Percentiles rank a stretch among this genome's conserved stretches.
Conservation (phyloP, 2,888 invertebrate genomes). For the Calameuta filiformis region DNA sequence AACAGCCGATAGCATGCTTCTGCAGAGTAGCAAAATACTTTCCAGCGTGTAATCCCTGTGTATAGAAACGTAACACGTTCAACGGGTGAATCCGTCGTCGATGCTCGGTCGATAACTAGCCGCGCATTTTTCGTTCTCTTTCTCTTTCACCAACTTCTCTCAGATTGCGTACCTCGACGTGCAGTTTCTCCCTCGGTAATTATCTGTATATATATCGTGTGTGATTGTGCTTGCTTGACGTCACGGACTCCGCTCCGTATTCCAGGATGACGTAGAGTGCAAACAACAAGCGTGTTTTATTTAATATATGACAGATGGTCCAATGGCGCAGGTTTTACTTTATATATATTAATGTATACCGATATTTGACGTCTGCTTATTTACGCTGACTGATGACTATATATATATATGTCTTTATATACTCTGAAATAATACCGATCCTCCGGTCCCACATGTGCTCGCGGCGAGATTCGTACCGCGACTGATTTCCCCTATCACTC, state of each 20-base stretch:
- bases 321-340: neutral
- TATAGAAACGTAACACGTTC: neutral
- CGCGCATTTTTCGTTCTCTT: slow-evolving; percentile 8
- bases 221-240: slow-evolving; percentile 15
- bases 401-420: neutral
- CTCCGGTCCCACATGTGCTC: slow-evolving; percentile 33
- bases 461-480: slow-evolving; percentile 53
- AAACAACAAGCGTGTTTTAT: slow-evolving; percentile 10
- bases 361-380: neutral
- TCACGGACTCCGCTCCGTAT: slow-evolving; percentile 27
- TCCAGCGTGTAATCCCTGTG: neutral
- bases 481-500: slow-evolving; percentile 55
- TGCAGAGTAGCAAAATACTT: neutral
- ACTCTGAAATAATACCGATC: neutral
- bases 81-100: neutral
- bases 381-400: neutral
- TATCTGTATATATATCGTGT: neutral
- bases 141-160: slow-evolving; percentile 11
- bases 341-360: neutral
- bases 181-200: neutral
- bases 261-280: slow-evolving; percentile 28
- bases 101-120: slow-evolving; percentile 7
- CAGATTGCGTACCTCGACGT: slow-evolving; percentile 18
- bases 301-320: neutral
- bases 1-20: neutral